These are phyloP conservation scores for Plebejus anna DNA, from an alignment of 2,888 invertebrate genomes.

Conservation along the genomic window DNA sequence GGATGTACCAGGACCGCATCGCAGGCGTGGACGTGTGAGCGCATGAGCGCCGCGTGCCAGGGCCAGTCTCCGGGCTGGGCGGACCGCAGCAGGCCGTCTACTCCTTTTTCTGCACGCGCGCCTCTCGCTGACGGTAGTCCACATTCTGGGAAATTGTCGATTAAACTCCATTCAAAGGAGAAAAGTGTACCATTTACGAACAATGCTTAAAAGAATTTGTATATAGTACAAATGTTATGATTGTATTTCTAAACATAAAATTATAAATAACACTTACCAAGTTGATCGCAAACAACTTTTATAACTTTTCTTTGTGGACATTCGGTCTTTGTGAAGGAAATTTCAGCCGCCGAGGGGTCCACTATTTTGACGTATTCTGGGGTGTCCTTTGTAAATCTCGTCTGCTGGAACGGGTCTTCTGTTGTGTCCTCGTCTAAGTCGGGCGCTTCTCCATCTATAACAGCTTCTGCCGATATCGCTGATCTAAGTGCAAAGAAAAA, in stretches of 20 bases:
- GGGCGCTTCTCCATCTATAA: slow-evolving; percentile 80
- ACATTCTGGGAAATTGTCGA: slow-evolving; percentile 74
- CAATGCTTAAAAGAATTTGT: too few relatives aligned
- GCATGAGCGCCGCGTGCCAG: slow-evolving; percentile 92
- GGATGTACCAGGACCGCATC: slow-evolving; percentile 91
- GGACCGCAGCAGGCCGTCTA: slow-evolving; percentile 83
- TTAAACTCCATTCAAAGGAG: background rate
- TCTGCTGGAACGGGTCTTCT: slow-evolving; percentile 49
- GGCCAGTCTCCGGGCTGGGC: slow-evolving; percentile 93
- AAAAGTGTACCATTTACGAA: too few relatives aligned
- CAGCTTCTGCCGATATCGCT: slow-evolving; percentile 84
- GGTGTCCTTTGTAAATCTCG: slow-evolving; percentile 55
- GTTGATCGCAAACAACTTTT: slow-evolving; percentile 87
- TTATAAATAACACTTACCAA: slow-evolving; percentile 75
- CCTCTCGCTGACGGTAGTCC: slow-evolving; percentile 83
- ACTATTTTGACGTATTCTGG: slow-evolving; percentile 88
- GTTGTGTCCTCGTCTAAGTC: slow-evolving; percentile 76
- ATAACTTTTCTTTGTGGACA: slow-evolving; percentile 89
- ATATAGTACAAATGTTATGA: too few relatives aligned
- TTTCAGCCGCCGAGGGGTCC: slow-evolving; percentile 89
- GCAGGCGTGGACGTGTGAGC: slow-evolving; percentile 92
- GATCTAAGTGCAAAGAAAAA: slow-evolving; percentile 71
- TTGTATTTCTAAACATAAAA: too few relatives aligned
- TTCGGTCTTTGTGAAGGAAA: slow-evolving; percentile 87
- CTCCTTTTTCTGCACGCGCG: slow-evolving; percentile 63